Base-by-base conservation (phyloP, 2,888 invertebrate species). In the Chrysotoxum bicinctum region DNA sequence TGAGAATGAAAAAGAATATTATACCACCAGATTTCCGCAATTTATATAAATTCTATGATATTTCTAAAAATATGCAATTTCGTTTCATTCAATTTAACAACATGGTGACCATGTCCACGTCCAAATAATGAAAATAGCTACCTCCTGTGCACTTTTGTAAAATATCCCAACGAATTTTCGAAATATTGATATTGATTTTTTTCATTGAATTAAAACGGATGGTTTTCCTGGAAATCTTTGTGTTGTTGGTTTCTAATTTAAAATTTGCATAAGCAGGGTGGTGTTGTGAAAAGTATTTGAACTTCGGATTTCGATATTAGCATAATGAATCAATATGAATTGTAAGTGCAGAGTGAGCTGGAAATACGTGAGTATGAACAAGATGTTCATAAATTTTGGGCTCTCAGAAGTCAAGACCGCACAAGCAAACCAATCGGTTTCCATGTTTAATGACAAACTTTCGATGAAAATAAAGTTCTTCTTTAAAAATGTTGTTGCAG, bases 1-100 rank as follows among this genome's bases (percentile, higher is more conserved):
- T 60, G 19, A 60, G 52, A 68, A 60, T 45, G 58, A 54, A 16
- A 68, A 73, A n/a, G n/a, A 82, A 77, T 68, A 73, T 72, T 66
- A 60, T 52, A 68, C 45, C 50, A 72, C 37, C 37, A 45, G 50
- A 60, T 73, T 37, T 26, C 60, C 32, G n/a, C 16, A 54, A 54
- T 76, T 82, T 76, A 37, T n/a, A n/a, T n/a, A 37, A 58, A n/a
- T 16, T 68, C 43, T 73, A 16, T 64, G 19, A 0, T 16, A 64
- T 45, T 45, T 8, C n/a, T 5, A 60, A 72, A 73, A 66, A 75
- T 66, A 43, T 64, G n/a, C 32, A 66, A 66, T 70, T 58, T 26
- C 43, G 60, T 54, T 58, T 26, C 43, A 45, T 56, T 21, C 60
- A 32, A 43, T 64, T 75, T 58, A 68, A 68, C 66, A 52, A 66